A percentile compares a stretch with the other conserved stretches of the same genome.
phyloP scores from a whole-genome alignment of 2,797 vertebrate species.

The Pyrocephalus nanus region DNA sequence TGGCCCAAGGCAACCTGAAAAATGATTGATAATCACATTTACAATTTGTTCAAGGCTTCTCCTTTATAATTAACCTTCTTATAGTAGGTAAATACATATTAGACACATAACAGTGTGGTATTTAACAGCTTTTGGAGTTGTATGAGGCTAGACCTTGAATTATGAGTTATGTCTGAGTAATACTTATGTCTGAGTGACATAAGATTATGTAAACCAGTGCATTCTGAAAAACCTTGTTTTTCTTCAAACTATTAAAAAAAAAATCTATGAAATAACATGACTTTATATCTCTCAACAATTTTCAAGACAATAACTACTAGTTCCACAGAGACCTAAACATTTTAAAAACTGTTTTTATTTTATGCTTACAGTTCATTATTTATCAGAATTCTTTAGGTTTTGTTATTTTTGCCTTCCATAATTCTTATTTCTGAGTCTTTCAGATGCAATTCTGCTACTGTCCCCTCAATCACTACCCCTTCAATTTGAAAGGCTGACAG shows the following conservation, averaged over 20 bases:
- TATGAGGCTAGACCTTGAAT: neutral
- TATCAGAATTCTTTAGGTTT: neutral
- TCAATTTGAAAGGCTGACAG: neutral
- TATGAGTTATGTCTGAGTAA: neutral
- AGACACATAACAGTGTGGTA: neutral
- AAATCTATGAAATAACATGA: neutral
- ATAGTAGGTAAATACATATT: neutral
- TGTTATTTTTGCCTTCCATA: neutral
- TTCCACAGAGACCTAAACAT: neutral
- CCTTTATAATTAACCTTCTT: slow-evolving; percentile 30
- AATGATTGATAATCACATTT: slow-evolving; percentile 11
- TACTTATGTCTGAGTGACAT: neutral
- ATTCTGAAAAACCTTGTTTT: neutral
- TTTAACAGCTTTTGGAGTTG: neutral
- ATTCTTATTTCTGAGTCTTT: neutral
- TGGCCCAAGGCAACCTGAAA: neutral
- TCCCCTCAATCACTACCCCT: neutral
- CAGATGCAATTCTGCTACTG: neutral
- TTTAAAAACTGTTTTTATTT: neutral
- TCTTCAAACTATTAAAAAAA: neutral
- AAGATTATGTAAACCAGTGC: neutral
- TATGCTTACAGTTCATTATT: neutral
- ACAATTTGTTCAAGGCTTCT: slow-evolving; percentile 40
- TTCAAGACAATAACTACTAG: neutral
- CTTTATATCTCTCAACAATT: neutral